phyloP scores from a whole-genome alignment of 2,888 invertebrate genomes.

The Cistogaster globosa region DNA sequence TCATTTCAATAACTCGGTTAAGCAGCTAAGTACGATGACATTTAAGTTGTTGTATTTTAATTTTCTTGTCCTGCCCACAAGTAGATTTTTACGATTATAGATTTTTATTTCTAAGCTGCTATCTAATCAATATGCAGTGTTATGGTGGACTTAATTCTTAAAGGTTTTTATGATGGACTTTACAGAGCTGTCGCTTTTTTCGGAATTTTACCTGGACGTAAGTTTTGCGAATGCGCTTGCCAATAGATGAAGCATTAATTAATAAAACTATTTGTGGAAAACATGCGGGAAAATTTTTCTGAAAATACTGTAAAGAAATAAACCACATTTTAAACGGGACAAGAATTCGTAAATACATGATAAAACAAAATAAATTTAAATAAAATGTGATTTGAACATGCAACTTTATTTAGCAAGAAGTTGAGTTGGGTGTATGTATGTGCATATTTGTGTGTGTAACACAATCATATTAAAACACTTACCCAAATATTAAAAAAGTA shows the following conservation, averaged over 20 bases:
- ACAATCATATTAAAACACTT: constrained; percentile 19
- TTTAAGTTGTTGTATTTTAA: too few species aligned
- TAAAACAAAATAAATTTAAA: constrained; percentile 62
- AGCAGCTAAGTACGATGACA: too few species aligned
- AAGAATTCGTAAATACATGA: constrained; percentile 61
- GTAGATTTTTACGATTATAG: too few species aligned
- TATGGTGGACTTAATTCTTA: too few species aligned
- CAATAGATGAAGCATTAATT: neutral
- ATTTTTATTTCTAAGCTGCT: too few species aligned
- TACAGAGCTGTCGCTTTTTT: too few species aligned
- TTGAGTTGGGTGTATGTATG: neutral
- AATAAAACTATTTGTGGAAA: neutral
- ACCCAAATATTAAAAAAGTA: constrained; percentile 4
- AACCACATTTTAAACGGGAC: constrained; percentile 21
- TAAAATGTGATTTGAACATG: constrained; percentile 61
- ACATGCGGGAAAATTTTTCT: constrained; percentile 6
- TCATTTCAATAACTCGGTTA: too few species aligned
- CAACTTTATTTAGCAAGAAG: constrained; percentile 42
- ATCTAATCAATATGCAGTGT: too few species aligned
- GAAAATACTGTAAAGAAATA: constrained; percentile 17
- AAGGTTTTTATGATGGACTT: too few species aligned
- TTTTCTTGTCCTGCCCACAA: too few species aligned
- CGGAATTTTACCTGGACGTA: too few species aligned
- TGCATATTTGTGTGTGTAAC: neutral
- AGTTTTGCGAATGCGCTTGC: too few species aligned